Evolutionary conservation across 1,140 invertebrate genomes (phyloP).

Genomic region (Bacillus rossius): DNA sequence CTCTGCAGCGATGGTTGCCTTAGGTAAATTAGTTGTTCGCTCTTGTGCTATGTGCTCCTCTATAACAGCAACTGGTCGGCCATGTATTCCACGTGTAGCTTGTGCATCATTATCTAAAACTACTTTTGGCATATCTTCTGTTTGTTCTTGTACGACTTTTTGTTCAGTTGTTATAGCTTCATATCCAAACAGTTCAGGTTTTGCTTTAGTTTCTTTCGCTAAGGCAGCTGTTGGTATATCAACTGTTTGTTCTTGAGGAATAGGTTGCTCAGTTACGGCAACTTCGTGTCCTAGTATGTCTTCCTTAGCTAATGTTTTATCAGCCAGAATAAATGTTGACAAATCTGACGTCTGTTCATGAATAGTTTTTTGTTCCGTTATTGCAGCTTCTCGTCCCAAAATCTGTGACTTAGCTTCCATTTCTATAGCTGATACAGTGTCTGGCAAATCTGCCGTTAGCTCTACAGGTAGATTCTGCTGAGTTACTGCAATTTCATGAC

Average conservation of each 20-base stretch:
- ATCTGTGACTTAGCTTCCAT: not conserved
- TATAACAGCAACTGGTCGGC: no score
- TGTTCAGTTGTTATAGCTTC: no score
- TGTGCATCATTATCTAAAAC: no score
- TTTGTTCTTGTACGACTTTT: no score
- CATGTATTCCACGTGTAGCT: no score
- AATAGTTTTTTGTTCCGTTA: not conserved
- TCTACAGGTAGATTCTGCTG: no score
- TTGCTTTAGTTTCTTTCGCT: not conserved
- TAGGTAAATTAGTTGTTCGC: no score
- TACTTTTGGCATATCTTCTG: no score
- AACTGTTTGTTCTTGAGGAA: not conserved
- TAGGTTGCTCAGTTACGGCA: not conserved
- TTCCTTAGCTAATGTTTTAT: not conserved
- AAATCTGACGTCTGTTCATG: not conserved
- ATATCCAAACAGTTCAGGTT: not conserved
- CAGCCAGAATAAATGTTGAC: no score
- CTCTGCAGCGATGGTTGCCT: no score
- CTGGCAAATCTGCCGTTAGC: no score
- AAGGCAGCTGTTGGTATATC: not conserved
- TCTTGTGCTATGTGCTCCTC: no score
- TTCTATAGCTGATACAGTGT: not conserved
- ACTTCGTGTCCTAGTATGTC: not conserved
- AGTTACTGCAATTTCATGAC: not conserved
- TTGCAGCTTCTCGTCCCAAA: not conserved